Evolutionary conservation across 2,113 vertebrate genomes (phyloP).

Genomic region (Mola mola): DNA sequence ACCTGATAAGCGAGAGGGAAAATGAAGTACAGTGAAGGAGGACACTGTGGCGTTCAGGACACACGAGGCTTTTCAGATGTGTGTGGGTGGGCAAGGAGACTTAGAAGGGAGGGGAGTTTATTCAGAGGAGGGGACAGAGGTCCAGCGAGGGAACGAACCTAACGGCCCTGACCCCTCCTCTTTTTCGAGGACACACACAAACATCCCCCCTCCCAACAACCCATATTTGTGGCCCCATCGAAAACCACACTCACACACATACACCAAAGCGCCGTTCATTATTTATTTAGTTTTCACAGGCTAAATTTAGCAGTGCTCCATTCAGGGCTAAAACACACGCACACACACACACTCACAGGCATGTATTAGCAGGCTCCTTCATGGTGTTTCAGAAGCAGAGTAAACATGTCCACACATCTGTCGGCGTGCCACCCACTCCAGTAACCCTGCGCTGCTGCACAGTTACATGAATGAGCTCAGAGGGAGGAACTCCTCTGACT

Average conservation of each 20-base stretch:
- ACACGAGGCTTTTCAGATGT: slow-evolving; percentile 44
- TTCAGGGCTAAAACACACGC: slow-evolving; percentile 55
- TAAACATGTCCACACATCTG: slow-evolving; percentile 58
- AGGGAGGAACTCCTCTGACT: background rate
- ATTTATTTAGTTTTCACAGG: slow-evolving; percentile 79
- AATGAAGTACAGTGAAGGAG: background rate
- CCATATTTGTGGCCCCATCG: slow-evolving; percentile 22
- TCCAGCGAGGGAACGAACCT: slow-evolving; percentile 66
- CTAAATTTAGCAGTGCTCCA: slow-evolving; percentile 77
- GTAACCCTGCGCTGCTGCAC: slow-evolving; percentile 16
- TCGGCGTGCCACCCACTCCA: slow-evolving; percentile 25
- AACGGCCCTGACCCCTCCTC: slow-evolving; percentile 54
- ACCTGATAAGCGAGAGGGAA: slow-evolving; percentile 18
- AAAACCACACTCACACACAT: slow-evolving; percentile 9
- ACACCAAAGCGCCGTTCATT: slow-evolving; percentile 60
- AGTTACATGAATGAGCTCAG: slow-evolving; percentile 25
- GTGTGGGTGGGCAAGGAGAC: slow-evolving; percentile 54
- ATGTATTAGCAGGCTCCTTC: slow-evolving; percentile 47
- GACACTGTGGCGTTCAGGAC: background rate
- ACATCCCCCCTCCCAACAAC: slow-evolving; percentile 25
- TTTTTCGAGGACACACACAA: slow-evolving; percentile 19
- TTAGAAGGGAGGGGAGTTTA: slow-evolving; percentile 21
- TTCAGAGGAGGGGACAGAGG: slow-evolving; percentile 60
- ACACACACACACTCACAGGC: slow-evolving; percentile 39
- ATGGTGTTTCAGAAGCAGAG: slow-evolving; percentile 35